A percentile compares a stretch with the other conserved stretches of the same genome.
Evolutionary conservation across 2,797 vertebrate species (phyloP).

Genomic region (Gouania willdenowi): DNA sequence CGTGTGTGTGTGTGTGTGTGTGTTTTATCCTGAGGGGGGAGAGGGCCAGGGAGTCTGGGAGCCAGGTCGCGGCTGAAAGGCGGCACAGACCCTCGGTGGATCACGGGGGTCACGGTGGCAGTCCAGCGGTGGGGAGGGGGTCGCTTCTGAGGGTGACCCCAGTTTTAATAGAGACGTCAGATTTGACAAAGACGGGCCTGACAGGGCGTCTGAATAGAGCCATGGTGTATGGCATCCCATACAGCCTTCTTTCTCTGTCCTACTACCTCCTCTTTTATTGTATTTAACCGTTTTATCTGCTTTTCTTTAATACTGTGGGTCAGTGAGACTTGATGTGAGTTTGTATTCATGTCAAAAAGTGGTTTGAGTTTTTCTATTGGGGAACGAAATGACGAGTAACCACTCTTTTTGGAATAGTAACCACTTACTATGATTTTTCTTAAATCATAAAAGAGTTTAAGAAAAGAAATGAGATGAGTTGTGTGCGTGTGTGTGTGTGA

Average conservation of each 20-base stretch:
- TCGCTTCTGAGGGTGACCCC: conserved; percentile 50
- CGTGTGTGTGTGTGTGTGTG: conserved; percentile 49
- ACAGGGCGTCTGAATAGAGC: conserved; percentile 74
- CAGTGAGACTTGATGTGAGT: conserved; percentile 22
- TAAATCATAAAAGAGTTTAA: conserved; percentile 8
- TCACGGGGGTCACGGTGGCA: conserved; percentile 63
- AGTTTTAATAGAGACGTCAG: conserved; percentile 81
- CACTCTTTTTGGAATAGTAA: too few species aligned
- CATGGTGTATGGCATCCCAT: conserved; percentile 49
- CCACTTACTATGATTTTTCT: not conserved
- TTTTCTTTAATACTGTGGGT: conserved; percentile 22
- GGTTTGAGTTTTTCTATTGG: conserved; percentile 2
- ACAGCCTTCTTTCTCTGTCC: conserved; percentile 42
- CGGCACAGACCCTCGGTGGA: conserved; percentile 60
- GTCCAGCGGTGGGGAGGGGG: conserved; percentile 38
- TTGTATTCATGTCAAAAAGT: conserved; percentile 14
- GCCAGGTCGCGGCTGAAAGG: conserved; percentile 65
- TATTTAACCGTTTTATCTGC: conserved; percentile 47
- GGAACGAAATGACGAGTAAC: not conserved
- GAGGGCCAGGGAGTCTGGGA: conserved; percentile 44
- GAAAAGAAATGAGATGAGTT: conserved; percentile 14
- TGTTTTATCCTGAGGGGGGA: conserved; percentile 18
- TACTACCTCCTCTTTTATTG: conserved; percentile 37
- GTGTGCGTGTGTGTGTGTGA: conserved; percentile 28
- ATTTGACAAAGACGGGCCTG: conserved; percentile 76